These are phyloP conservation scores for Agrochola circellaris DNA, from an alignment of 2,888 invertebrate species.

Conservation along the genomic window DNA sequence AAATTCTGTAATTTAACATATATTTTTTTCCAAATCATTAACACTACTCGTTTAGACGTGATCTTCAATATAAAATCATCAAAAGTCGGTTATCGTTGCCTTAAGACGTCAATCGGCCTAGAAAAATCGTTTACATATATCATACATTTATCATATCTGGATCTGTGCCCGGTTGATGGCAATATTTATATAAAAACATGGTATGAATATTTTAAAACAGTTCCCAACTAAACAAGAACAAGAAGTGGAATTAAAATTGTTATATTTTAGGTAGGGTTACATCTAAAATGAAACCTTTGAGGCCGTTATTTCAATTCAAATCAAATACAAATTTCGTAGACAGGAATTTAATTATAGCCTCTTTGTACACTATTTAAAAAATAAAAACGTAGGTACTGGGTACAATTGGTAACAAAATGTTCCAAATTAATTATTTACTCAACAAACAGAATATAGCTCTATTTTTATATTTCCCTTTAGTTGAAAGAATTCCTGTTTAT, in stretches of 20 bases:
- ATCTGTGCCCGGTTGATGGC: no score
- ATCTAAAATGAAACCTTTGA: background rate
- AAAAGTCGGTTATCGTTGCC: no score
- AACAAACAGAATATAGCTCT: background rate
- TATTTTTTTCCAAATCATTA: no score
- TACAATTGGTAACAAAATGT: background rate
- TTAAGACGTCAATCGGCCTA: no score
- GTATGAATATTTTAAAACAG: background rate
- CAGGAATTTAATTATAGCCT: constrained; percentile 2
- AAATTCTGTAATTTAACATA: no score
- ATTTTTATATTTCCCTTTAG: background rate
- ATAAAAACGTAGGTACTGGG: background rate
- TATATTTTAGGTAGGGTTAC: background rate
- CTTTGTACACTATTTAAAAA: background rate
- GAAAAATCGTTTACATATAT: background rate
- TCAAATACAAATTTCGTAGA: background rate
- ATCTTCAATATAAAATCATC: no score
- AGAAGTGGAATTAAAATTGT: background rate
- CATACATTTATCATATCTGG: no score
- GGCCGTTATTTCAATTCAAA: background rate
- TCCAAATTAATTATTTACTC: constrained; percentile 16
- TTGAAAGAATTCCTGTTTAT: background rate
- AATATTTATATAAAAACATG: background rate
- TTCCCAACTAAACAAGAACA: background rate
- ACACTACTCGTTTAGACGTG: no score